phyloP scores from a whole-genome alignment of 2,113 vertebrate species.

The Rhadina sibilatrix region DNA sequence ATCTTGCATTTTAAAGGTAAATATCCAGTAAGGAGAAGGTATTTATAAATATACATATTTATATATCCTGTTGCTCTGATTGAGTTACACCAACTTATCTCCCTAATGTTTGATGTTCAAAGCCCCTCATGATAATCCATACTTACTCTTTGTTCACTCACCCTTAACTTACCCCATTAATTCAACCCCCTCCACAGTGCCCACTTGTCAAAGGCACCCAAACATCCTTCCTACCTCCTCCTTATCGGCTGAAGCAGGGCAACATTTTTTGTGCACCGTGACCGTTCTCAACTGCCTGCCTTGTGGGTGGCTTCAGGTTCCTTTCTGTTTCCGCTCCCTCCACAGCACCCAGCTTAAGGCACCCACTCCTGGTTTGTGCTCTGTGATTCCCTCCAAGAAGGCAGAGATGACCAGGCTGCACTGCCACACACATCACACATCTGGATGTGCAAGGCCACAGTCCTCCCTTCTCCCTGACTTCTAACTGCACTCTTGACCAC shows the following conservation, averaged over 20 bases:
- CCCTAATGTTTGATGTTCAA: not conserved
- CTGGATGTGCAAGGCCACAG: not conserved
- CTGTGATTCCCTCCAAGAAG: not conserved
- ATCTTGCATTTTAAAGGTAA: not conserved
- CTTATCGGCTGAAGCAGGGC: not conserved
- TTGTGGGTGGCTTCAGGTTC: not conserved
- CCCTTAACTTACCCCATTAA: not conserved
- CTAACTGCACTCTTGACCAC: not conserved
- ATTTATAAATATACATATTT: not conserved
- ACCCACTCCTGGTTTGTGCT: not conserved
- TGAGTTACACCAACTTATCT: not conserved
- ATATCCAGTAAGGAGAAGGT: not conserved
- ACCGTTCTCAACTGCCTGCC: not conserved
- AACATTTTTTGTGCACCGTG: fast-evolving
- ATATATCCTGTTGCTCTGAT: not conserved
- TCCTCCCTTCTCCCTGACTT: not conserved
- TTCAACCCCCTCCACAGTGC: not conserved
- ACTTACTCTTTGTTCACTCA: not conserved
- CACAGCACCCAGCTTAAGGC: not conserved
- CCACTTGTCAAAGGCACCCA: not conserved
- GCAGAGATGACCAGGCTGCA: not conserved
- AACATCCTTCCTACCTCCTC: not conserved
- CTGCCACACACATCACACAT: fast-evolving
- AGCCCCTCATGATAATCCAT: not conserved
- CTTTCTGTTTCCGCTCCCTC: not conserved